Base-by-base conservation (phyloP, 2,888 invertebrate species). In the Bombylius major region DNA sequence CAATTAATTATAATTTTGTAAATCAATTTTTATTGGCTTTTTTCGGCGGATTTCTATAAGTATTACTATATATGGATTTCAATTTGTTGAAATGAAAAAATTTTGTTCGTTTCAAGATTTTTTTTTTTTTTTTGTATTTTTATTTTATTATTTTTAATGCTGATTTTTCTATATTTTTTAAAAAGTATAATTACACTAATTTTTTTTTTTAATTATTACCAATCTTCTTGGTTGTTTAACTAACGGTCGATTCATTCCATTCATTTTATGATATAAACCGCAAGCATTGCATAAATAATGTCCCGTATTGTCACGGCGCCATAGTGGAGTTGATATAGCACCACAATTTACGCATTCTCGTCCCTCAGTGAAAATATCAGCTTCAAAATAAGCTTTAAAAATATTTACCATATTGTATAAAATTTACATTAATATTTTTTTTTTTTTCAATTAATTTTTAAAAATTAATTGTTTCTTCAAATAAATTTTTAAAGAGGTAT, bases 271-370 rank as follows among this genome's bases (percentile, higher is more conserved):
- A 82, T 98, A 98, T 66, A 99, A 89, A 68, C 98, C 98, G 79
- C 99, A 99, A 63, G 98, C 98, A 82, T 99, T 99, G 84, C 99
- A 99, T 68, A 98, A 85, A 79, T 97, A 98, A 80, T 98, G 96
- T 63, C 98, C 98, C 68, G 94, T 95, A 75, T 94, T 94, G 82
- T 99, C 98, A 73, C 99, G 84, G 65, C 98, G 84, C 99, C 98
- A 98, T 66, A 98, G 82, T 61, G 98, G 97, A 65, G 98, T 99
- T 67, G 91, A 90, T 74, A 92, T 92, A 64, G 95, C 94, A 67
- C 96, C 96, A 78, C 97, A 97, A 81, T 97, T 97, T 60, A 96
- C 95, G 79, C 97, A 97, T 78, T 97, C 96, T 66, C 98, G 84
- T 51, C 95, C 96, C 77, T 98, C 98, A 69, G 79, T 73, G 70